Conservation (phyloP, 64 coral and sea anemone genomes). For the Dendrophyllia cribrosa region DNA sequence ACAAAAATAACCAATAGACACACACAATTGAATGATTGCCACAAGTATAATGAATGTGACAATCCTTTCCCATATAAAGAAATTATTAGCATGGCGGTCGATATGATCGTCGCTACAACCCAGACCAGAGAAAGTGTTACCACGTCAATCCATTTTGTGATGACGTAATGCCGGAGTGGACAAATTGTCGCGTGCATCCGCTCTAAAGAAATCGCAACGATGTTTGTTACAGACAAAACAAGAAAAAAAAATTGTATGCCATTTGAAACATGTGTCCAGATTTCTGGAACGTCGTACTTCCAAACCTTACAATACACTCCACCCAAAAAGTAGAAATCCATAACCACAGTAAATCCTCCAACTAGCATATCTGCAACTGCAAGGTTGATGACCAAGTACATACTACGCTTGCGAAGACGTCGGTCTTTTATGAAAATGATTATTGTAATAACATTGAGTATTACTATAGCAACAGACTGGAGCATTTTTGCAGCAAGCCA, state of each 20-base stretch:
- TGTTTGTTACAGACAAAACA: not conserved
- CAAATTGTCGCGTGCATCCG: not conserved
- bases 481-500: not conserved
- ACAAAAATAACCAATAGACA: not conserved
- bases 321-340: not conserved
- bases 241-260: not conserved
- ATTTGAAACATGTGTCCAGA: not conserved
- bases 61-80: not conserved
- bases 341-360: not conserved
- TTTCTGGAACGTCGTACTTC: not conserved
- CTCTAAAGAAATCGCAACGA: not conserved
- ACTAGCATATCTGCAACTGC: not conserved
- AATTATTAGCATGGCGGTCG: not conserved
- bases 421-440: not conserved
- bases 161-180: not conserved
- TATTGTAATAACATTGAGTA: not conserved
- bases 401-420: not conserved
- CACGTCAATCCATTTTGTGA: not conserved
- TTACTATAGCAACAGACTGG: slow-evolving; percentile 2
- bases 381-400: not conserved
- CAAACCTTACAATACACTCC: not conserved
- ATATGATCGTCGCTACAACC: not conserved
- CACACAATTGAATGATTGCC: not conserved
- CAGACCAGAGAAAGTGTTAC: not conserved
- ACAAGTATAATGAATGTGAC: not conserved